phyloP scores from a whole-genome alignment of 1,140 invertebrate species.

The Diabrotica virgifera region DNA sequence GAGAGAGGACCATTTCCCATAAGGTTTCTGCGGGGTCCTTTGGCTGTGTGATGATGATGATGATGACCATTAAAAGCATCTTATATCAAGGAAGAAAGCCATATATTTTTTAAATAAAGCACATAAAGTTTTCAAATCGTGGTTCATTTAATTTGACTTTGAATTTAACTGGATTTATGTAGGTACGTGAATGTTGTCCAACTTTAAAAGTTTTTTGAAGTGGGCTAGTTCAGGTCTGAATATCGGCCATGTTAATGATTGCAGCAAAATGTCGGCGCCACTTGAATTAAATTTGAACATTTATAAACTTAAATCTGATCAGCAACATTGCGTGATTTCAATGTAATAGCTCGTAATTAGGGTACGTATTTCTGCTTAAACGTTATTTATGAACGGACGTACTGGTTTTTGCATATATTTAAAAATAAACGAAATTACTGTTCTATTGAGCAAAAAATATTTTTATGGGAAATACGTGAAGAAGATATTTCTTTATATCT shows the following conservation, averaged over 20 bases:
- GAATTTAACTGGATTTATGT: no score
- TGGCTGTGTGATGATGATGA: no score
- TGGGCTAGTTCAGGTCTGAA: neutral
- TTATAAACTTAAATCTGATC: neutral
- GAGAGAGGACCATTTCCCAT: no score
- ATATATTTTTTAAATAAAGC: no score
- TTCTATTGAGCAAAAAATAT: neutral
- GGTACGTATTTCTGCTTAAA: neutral
- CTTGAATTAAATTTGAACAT: neutral
- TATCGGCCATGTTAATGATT: neutral
- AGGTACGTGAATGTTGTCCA: no score
- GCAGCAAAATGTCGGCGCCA: neutral
- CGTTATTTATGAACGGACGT: neutral
- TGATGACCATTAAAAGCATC: no score
- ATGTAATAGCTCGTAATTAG: neutral
- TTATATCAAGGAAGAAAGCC: no score
- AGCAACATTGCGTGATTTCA: neutral
- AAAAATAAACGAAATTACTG: neutral
- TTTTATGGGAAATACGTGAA: slow-evolving; percentile 2
- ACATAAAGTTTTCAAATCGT: no score
- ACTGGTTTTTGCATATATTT: neutral
- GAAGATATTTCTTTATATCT: neutral
- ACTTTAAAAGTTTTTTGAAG: no score
- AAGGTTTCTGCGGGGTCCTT: no score
- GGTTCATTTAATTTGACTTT: no score